Base-by-base conservation (phyloP, 2,888 invertebrate species). In the Himalopsyche kuldschensis region DNA sequence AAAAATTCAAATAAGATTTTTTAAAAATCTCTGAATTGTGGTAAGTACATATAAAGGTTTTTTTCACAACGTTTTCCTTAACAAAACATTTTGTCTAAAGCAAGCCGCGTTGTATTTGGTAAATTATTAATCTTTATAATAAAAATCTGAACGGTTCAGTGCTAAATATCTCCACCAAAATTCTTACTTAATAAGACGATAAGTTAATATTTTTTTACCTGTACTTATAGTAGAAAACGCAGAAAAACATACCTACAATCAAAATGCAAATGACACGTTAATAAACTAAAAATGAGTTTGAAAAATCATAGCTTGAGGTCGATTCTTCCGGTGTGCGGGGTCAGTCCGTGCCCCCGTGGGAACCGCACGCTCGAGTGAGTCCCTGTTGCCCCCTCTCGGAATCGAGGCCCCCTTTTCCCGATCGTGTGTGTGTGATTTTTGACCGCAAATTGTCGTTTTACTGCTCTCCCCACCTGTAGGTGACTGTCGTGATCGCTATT, bases 381-480 rank as follows among this genome's bases (percentile, higher is more conserved):
- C 17, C 31, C 24, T 30, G 75, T 8, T n/a, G n/a, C 75, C 75
- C 75, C 31, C 75, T n/a, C 30, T n/a, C n/a, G 10, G n/a, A 30
- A 17, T 6, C 75, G 31, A 15, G 30, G 75, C 31, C 30, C 32
- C 75, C 75, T 32, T 32, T 75, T 32, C n/a, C 31, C 6, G 75
- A 31, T 55, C 55, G 55, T 55, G 55, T 55, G 77, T 77, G 77
- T 77, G 77, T 77, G 77, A 77, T 77, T 77, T 77, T 77, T 41
- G 77, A 77, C 77, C 77, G 77, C 77, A 77, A 41, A 32, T 77
- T 77, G 77, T 77, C 77, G 77, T 77, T 41, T 32, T 35, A 24
- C 20, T 55, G 6, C 55, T 8, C 55, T 55, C 55, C 20, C 30
- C 75, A 32, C 75, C 75, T 31, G 31, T 75, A n/a, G 75, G 32